phyloP scores from a whole-genome alignment of 1,140 invertebrate species.

The Conopomorpha cramerella region DNA sequence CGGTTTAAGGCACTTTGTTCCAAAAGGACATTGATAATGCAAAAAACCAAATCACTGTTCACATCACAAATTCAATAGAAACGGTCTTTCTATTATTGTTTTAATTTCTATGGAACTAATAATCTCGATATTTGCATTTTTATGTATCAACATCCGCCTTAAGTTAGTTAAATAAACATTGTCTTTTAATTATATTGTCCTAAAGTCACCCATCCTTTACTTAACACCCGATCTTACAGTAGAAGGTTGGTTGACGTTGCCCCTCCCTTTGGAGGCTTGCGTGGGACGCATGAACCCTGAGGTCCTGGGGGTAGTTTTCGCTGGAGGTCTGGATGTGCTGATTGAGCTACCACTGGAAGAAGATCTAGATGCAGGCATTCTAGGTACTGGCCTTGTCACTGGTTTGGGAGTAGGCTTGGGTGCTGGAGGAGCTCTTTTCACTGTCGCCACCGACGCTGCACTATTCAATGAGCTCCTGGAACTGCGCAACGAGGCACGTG shows the following conservation, averaged over 20 bases:
- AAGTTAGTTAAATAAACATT: neutral
- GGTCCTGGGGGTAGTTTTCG: conserved; percentile 26
- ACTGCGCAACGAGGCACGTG: conserved; percentile 74
- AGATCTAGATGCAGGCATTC: conserved; percentile 70
- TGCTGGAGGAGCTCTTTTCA: conserved; percentile 64
- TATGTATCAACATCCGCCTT: no score
- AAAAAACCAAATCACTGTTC: no score
- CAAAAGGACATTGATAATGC: no score
- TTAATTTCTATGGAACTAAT: neutral
- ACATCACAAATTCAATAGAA: no score
- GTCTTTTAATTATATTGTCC: neutral
- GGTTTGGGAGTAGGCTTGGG: conserved; percentile 31
- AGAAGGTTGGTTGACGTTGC: conserved; percentile 22
- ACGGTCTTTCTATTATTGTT: no score
- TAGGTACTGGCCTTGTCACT: conserved; percentile 31
- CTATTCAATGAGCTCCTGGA: conserved; percentile 83
- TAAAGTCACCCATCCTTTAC: neutral
- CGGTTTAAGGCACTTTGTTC: no score
- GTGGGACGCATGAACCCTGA: conserved; percentile 66
- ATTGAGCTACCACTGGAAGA: conserved; percentile 74
- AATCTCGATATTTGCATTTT: neutral
- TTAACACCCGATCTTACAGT: conserved; percentile 7
- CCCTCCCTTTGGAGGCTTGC: conserved; percentile 46
- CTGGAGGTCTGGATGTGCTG: conserved; percentile 48
- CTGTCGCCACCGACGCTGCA: conserved; percentile 78